phyloP scores from a whole-genome alignment of 2,113 vertebrate genomes.

The Melozone crissalis region DNA sequence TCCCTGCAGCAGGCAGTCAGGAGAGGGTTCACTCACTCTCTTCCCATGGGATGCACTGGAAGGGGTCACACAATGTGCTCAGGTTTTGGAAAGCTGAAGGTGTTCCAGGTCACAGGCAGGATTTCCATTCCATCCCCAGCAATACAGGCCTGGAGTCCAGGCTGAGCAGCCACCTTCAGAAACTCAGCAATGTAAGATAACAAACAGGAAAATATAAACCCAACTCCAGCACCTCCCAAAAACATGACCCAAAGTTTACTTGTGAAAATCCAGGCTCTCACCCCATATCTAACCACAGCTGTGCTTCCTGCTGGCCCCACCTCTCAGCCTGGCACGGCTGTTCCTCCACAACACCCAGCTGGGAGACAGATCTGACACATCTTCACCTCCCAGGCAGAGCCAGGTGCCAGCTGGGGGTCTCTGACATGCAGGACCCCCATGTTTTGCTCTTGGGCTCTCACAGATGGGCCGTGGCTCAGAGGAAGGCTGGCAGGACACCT shows the following conservation, averaged over 20 bases:
- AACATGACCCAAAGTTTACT: background rate
- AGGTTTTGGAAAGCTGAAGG: background rate
- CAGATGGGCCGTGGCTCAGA: background rate
- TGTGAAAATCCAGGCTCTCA: background rate
- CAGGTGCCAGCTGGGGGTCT: background rate
- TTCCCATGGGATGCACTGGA: background rate
- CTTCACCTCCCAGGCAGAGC: background rate
- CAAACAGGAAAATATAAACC: background rate
- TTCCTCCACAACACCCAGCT: background rate
- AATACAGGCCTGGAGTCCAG: background rate
- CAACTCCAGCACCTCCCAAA: background rate
- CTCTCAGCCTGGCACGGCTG: rapidly evolving
- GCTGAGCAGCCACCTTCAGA: background rate
- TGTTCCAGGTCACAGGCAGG: background rate
- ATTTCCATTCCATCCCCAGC: background rate
- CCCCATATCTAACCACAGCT: background rate
- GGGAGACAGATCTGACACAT: background rate
- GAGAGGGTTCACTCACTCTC: rapidly evolving
- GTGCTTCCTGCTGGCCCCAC: background rate
- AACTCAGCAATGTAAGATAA: background rate
- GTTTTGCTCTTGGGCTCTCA: background rate
- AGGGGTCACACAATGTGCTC: background rate
- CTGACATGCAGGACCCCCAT: rapidly evolving
- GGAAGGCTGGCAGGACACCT: background rate
- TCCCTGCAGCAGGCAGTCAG: background rate